Conservation (phyloP, 2,888 invertebrate genomes). For the Prenolepis imparis region DNA sequence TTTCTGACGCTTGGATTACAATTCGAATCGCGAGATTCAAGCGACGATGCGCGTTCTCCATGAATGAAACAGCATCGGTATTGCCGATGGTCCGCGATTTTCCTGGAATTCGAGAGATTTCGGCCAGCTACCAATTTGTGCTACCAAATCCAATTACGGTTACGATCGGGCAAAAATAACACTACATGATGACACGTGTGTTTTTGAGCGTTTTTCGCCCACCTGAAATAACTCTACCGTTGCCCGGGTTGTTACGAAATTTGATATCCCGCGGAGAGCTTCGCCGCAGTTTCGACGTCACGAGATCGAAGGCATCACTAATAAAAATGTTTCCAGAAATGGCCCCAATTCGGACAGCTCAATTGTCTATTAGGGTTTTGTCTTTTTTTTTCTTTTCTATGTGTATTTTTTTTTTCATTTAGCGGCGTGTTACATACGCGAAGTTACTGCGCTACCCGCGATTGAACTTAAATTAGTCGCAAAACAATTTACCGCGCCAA, state of each 20-base stretch:
- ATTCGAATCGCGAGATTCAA: constrained; percentile 25
- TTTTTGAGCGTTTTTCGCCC: constrained; percentile 56
- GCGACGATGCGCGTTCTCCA: constrained; percentile 3
- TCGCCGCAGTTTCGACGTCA: constrained; percentile 48
- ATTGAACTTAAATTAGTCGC: constrained; percentile 55
- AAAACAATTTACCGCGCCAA: constrained; percentile 55
- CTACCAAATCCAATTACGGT: constrained; percentile 55
- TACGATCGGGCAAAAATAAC: constrained; percentile 57
- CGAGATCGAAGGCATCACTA: constrained; percentile 53
- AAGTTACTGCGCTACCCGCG: constrained; percentile 41
- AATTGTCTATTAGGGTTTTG: constrained; percentile 47
- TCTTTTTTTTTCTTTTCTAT: constrained; percentile 12
- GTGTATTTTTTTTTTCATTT: constrained; percentile 29
- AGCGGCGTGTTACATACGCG: constrained; percentile 46
- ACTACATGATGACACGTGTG: constrained; percentile 58
- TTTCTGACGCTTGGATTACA: neutral
- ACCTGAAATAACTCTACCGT: constrained; percentile 55
- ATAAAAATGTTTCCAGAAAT: constrained; percentile 53
- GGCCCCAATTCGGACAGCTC: constrained; percentile 46
- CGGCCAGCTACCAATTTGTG: constrained; percentile 46
- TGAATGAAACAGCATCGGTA: constrained; percentile 47
- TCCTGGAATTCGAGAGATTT: constrained; percentile 50
- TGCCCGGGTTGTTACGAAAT: constrained; percentile 52
- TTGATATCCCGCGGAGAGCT: constrained; percentile 55
- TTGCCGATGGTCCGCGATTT: constrained; percentile 33